These are phyloP conservation scores for Chloropsis cyanopogon DNA, from an alignment of 2,113 vertebrate species.

Conservation along the genomic window DNA sequence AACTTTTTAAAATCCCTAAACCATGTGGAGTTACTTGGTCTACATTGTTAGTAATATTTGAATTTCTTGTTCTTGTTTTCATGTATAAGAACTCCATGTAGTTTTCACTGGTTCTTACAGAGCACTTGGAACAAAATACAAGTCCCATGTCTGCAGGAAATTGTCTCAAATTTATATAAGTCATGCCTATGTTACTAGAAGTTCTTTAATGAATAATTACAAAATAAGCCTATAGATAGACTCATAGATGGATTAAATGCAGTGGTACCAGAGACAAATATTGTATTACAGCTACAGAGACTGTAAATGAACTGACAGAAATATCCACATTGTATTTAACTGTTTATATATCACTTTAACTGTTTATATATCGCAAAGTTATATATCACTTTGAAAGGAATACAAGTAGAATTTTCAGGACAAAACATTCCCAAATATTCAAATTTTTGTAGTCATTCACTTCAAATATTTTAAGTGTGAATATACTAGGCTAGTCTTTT, in stretches of 20 bases:
- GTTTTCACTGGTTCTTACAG: not conserved
- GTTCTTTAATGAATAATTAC: not conserved
- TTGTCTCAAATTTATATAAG: not conserved
- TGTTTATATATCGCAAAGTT: not conserved
- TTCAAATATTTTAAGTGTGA: not conserved
- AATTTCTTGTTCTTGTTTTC: not conserved
- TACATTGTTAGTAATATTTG: not conserved
- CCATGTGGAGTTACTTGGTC: not conserved
- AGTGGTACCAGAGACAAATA: not conserved
- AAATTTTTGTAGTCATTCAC: not conserved
- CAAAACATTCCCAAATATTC: not conserved
- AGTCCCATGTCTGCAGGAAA: not conserved
- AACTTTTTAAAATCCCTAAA: not conserved
- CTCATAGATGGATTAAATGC: not conserved
- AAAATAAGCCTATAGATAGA: not conserved
- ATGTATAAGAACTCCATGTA: not conserved
- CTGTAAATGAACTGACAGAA: not conserved
- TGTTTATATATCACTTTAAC: not conserved
- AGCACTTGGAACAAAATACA: not conserved
- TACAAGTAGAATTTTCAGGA: not conserved
- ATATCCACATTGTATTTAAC: not conserved
- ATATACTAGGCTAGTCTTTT: not conserved
- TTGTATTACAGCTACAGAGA: not conserved
- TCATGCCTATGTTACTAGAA: not conserved
- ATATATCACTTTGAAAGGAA: not conserved